Conservation (phyloP, 1,140 invertebrate genomes). For the Tenebrio molitor region DNA sequence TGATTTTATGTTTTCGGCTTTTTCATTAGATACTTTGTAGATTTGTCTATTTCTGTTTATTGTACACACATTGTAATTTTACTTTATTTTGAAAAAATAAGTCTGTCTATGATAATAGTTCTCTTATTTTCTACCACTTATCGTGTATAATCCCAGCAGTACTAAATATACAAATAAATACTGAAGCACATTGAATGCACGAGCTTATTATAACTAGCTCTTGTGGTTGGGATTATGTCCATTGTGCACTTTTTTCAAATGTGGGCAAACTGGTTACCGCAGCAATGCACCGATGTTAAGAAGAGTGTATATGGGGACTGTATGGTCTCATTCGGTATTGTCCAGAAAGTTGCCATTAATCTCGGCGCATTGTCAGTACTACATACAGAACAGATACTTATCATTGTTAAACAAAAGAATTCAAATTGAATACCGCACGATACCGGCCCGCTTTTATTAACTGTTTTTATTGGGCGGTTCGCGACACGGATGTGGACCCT, state of each 20-base stretch:
- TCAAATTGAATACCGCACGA: constrained; percentile 24
- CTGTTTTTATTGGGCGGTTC: constrained; percentile 8
- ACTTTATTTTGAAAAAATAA: too few relatives aligned
- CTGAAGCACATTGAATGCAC: too few relatives aligned
- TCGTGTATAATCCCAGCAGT: too few relatives aligned
- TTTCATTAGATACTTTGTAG: too few relatives aligned
- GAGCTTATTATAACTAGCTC: too few relatives aligned
- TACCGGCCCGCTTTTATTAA: constrained; percentile 19
- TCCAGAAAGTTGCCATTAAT: constrained; percentile 29
- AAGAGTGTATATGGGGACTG: constrained; percentile 20
- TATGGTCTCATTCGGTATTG: constrained; percentile 28
- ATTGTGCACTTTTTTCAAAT: constrained; percentile 15
- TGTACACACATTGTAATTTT: too few relatives aligned
- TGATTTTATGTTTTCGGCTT: too few relatives aligned
- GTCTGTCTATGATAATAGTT: too few relatives aligned
- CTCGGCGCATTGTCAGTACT: constrained; percentile 27
- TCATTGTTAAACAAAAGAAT: constrained; percentile 34
- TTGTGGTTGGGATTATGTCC: neutral
- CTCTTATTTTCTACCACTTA: too few relatives aligned
- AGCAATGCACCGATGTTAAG: neutral
- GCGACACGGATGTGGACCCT: constrained; percentile 8
- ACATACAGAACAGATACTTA: constrained; percentile 34
- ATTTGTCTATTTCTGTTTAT: too few relatives aligned
- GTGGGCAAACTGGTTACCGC: constrained; percentile 15
- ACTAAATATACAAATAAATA: too few relatives aligned